These are phyloP conservation scores for Acleris sparsana DNA, from an alignment of 2,888 invertebrate species.

Conservation along the genomic window DNA sequence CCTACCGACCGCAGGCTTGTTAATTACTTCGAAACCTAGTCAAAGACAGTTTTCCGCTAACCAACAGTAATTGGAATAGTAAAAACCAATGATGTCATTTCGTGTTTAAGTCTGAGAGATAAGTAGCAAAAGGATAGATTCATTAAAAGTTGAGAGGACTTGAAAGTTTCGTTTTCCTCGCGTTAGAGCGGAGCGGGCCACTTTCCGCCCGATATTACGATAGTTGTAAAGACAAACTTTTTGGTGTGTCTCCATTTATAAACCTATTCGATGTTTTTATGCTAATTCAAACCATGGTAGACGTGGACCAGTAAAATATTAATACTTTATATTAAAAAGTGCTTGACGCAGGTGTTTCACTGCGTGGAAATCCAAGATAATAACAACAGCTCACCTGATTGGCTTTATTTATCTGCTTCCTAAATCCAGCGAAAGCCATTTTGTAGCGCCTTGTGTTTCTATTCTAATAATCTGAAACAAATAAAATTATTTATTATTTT, in stretches of 20 bases:
- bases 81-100: slow-evolving; percentile 1
- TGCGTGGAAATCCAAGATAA: too few species aligned
- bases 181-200: background rate
- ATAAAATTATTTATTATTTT: slow-evolving; percentile 5
- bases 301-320: too few species aligned
- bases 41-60: background rate
- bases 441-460: slow-evolving; percentile 58
- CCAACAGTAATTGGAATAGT: slow-evolving; percentile 1
- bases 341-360: too few species aligned
- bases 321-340: too few species aligned
- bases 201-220: slow-evolving; percentile 34
- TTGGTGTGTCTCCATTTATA: too few species aligned
- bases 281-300: too few species aligned
- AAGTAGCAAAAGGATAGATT: background rate
- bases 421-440: slow-evolving; percentile 99
- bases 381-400: slow-evolving; percentile 91
- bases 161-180: slow-evolving; percentile 1
- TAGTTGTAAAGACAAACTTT: slow-evolving; percentile 16
- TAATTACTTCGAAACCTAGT: slow-evolving; percentile 10
- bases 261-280: too few species aligned
- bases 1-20: slow-evolving; percentile 15
- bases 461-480: slow-evolving; percentile 57
- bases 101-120: slow-evolving; percentile 3
- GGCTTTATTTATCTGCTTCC: slow-evolving; percentile 99
- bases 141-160: slow-evolving; percentile 1